Conservation (phyloP, 2,797 vertebrate genomes). For the Pseudochromis fuscus region DNA sequence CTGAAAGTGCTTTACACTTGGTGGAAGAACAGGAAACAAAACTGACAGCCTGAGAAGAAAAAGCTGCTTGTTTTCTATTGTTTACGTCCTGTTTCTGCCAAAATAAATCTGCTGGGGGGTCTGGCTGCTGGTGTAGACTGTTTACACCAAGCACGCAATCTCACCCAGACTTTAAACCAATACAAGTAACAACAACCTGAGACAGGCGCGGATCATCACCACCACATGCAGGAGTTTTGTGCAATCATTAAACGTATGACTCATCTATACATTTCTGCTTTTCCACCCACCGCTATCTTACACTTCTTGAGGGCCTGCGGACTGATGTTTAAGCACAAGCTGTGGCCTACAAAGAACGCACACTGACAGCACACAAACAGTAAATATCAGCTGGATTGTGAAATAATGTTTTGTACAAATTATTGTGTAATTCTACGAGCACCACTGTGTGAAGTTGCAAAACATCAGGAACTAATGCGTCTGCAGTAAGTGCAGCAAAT, state of each 20-base stretch:
- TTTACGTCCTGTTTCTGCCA: constrained; percentile 22
- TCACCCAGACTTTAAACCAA: constrained; percentile 43
- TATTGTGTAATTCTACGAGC: constrained; percentile 19
- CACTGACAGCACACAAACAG: neutral
- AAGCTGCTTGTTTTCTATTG: neutral
- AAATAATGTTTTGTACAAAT: constrained; percentile 12
- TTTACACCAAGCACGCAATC: constrained; percentile 32
- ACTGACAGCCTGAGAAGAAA: neutral
- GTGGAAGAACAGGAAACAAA: constrained; percentile 25
- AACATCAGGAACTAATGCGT: no score
- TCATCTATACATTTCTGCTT: no score
- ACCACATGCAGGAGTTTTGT: neutral
- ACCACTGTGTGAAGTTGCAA: neutral
- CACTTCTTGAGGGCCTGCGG: no score
- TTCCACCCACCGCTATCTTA: neutral
- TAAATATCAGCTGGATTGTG: constrained; percentile 20
- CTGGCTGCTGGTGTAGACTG: neutral
- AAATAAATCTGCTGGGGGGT: neutral
- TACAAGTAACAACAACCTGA: constrained; percentile 56
- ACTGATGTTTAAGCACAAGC: neutral
- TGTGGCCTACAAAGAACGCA: neutral
- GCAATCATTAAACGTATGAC: no score
- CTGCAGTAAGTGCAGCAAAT: no score
- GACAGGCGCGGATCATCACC: neutral
- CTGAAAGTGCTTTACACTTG: constrained; percentile 7